Evolutionary conservation across 2,797 vertebrate genomes (phyloP).

Genomic region (Coendou prehensilis): DNA sequence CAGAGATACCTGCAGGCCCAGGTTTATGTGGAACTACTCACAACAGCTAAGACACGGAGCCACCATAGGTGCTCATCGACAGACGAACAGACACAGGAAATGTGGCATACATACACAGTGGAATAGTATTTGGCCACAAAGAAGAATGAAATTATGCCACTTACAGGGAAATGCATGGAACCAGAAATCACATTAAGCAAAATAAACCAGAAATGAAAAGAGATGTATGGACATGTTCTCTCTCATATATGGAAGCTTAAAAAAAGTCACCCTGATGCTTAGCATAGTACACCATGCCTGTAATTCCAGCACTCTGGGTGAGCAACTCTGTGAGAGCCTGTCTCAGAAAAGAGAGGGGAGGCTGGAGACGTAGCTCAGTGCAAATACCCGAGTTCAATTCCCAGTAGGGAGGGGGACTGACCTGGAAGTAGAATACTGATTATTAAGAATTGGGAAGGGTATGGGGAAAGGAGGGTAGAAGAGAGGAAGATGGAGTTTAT

Average conservation of each 20-base stretch:
- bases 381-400: neutral
- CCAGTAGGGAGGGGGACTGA: neutral
- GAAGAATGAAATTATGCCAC: neutral
- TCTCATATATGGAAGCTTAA: neutral
- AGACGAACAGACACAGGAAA: neutral
- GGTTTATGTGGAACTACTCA: neutral
- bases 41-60: neutral
- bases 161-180: neutral
- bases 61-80: too few species aligned
- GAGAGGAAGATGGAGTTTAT: neutral
- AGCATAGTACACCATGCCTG: neutral
- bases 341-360: neutral
- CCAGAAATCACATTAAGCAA: too few species aligned
- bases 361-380: neutral
- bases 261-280: neutral
- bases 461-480: neutral
- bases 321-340: neutral
- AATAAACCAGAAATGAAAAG: neutral
- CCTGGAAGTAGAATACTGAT: neutral
- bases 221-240: rapidly evolving
- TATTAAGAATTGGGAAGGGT: neutral
- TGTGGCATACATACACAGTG: too few species aligned
- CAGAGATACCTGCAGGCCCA: neutral
- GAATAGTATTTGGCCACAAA: neutral
- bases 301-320: neutral